Base-by-base conservation (phyloP, 2,888 invertebrate species). In the Synergus itoensis region DNA sequence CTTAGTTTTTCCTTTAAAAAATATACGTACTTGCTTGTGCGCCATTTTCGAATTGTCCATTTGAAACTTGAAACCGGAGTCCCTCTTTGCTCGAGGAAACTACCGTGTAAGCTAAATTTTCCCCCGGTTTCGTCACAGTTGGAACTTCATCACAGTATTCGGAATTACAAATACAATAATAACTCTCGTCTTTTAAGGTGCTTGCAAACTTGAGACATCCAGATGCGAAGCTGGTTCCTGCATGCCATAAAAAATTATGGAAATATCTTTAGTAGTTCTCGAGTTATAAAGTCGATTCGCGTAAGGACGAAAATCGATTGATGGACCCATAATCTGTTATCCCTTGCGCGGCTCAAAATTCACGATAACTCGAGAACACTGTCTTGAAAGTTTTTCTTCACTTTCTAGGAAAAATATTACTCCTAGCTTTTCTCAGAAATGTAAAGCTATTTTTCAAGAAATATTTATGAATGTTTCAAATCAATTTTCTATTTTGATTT, bases 101-200 rank as follows among this genome's bases (percentile, higher is more conserved):
- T 16, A 73, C 8, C 0, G 73, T 73, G 53, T 73, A 73, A 53
- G 48, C 36, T 48, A 53, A 53, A n/a, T 36, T 18, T n/a, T 76
- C 76, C 28, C 36, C 21, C 41, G 76, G 5, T 16, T 45, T 28
- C 43, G 62, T 4, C 43, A 41, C 45, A 28, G 11, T 48, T 45
- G 62, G 76, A 63, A 40, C 76, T 41, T 45, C 40, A 76, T 76
- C 76, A 14, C 76, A 76, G 28, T 62, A 62, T 16, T 21, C 28
- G 14, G 43, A 43, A n/a, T 76, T 28, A 63, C 76, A 76, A 41
- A 62, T 45, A 21, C 76, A 76, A 36, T 76, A 76, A 16, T 11
- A 36, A 45, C 76, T 76, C 18, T 76, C 62, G n/a, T 41, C 53
- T 62, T 62, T 62, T 62, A 12, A 5, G 28, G 28, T 4, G 12